Percentiles rank a stretch among this genome's conserved stretches.
Evolutionary conservation across 2,888 invertebrate genomes (phyloP).

Genomic region (Noctua comes): DNA sequence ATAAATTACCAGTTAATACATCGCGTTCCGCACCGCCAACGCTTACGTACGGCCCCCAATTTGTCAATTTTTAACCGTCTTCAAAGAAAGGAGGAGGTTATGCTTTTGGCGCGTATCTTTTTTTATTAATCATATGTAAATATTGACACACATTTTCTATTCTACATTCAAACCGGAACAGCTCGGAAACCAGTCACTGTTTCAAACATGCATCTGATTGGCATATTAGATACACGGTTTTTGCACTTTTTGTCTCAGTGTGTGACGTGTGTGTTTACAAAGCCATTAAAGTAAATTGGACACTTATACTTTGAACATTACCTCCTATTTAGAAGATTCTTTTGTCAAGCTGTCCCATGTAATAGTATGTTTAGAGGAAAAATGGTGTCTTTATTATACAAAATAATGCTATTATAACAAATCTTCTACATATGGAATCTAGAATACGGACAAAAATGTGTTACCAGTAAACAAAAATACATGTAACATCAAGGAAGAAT

Average conservation of each 20-base stretch:
- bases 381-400: not conserved
- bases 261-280: constrained; percentile 20
- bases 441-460: not conserved
- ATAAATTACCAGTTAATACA: constrained; percentile 19
- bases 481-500: constrained; percentile 12
- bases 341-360: constrained; percentile 19
- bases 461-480: not conserved
- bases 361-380: constrained; percentile 11
- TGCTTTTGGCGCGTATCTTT: constrained; percentile 2
- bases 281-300: constrained; percentile 36
- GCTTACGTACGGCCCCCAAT: not conserved
- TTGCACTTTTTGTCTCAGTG: constrained; percentile 17
- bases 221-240: constrained; percentile 31
- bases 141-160: constrained; percentile 54
- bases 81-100: not conserved
- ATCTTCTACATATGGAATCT: not conserved
- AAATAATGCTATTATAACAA: not conserved
- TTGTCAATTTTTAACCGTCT: constrained; percentile 20
- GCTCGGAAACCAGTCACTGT: constrained; percentile 19
- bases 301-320: constrained; percentile 23
- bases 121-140: constrained; percentile 52
- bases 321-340: not conserved
- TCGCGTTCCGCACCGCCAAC: constrained; percentile 21
- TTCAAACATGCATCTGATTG: constrained; percentile 44
- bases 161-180: constrained; percentile 55